These are phyloP conservation scores for Drosophila seclusa DNA, from an alignment of 2,888 invertebrate species.

Conservation along the genomic window DNA sequence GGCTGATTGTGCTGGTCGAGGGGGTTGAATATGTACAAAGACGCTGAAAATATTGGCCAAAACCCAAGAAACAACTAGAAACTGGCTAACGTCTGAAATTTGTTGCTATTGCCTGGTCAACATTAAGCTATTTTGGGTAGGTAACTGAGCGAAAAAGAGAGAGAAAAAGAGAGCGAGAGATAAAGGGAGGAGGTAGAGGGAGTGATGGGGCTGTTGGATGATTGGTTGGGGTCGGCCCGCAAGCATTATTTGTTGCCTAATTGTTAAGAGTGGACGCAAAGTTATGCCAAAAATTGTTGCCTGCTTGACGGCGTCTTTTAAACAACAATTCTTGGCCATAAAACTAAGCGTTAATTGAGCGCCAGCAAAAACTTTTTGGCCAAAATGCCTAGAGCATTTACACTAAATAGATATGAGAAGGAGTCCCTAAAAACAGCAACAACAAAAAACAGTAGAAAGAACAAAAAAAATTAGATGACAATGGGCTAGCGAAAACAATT, in stretches of 20 bases:
- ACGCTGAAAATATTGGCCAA: not conserved
- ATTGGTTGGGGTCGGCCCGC: not conserved
- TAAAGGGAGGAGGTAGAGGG: no score
- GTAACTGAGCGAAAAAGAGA: constrained; percentile 2
- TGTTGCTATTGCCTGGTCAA: constrained; percentile 20
- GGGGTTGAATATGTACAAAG: constrained; percentile 1
- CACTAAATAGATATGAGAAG: constrained; percentile 60
- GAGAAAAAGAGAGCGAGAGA: not conserved
- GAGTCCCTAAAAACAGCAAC: not conserved
- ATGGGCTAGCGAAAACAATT: constrained; percentile 63
- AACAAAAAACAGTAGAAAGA: not conserved
- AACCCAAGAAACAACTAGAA: constrained; percentile 25
- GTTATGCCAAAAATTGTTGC: constrained; percentile 54
- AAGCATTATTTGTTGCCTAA: constrained; percentile 61
- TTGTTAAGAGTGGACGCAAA: constrained; percentile 48
- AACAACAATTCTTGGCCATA: constrained; percentile 61
- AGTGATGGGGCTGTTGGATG: not conserved
- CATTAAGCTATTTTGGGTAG: constrained; percentile 67
- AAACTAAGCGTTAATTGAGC: constrained; percentile 78
- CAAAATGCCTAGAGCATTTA: constrained; percentile 53
- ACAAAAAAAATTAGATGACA: constrained; percentile 59
- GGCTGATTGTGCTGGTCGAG: not conserved
- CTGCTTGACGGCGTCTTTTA: constrained; percentile 56
- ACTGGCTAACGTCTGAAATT: constrained; percentile 28
- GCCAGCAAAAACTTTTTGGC: constrained; percentile 51